phyloP scores from a whole-genome alignment of 2,888 invertebrate species.

The Agrypnus murinus region DNA sequence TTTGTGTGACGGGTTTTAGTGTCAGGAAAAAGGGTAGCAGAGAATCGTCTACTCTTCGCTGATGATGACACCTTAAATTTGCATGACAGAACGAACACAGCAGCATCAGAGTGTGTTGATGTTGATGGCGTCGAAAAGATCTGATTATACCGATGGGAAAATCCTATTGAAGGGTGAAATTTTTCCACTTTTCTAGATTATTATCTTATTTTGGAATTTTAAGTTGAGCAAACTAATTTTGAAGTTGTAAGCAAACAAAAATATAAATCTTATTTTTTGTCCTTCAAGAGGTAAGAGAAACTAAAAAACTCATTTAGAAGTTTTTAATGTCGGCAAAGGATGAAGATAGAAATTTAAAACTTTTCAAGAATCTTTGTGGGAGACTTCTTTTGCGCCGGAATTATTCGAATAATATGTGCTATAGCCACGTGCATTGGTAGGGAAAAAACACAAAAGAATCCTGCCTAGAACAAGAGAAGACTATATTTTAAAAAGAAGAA shows the following conservation, averaged over 20 bases:
- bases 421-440: conserved; percentile 24
- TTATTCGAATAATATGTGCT: not conserved
- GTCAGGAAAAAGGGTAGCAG: conserved; percentile 31
- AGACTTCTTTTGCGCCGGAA: not conserved
- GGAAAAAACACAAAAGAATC: conserved; percentile 45
- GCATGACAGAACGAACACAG: conserved; percentile 45
- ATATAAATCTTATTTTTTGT: conserved; percentile 6
- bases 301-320: conserved; percentile 7
- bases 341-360: conserved; percentile 10
- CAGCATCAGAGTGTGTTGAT: too few relatives aligned
- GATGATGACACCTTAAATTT: conserved; percentile 52
- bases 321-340: conserved; percentile 3
- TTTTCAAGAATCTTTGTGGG: conserved; percentile 16
- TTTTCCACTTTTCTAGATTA: too few relatives aligned
- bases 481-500: conserved; percentile 47
- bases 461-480: conserved; percentile 47
- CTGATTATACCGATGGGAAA: conserved; percentile 16
- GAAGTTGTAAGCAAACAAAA: not conserved
- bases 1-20: conserved; percentile 48
- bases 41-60: conserved; percentile 42
- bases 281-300: not conserved
- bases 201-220: too few relatives aligned
- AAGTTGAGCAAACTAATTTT: not conserved
- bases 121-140: conserved; percentile 22
- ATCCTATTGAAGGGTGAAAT: not conserved